Conservation (phyloP, 2,888 invertebrate genomes). For the Eurois occulta region DNA sequence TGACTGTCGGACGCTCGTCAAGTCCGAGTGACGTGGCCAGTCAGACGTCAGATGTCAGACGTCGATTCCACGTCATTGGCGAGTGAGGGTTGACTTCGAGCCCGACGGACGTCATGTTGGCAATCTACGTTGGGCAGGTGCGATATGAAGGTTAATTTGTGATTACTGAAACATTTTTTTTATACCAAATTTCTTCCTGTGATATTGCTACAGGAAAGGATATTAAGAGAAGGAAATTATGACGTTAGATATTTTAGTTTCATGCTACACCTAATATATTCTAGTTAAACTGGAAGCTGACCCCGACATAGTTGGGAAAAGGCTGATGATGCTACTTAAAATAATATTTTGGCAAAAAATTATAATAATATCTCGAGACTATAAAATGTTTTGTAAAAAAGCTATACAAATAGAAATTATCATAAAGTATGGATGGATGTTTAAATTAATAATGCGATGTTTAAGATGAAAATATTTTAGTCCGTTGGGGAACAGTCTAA, state of each 20-base stretch:
- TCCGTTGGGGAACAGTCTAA: neutral
- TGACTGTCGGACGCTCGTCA: conserved; percentile 68
- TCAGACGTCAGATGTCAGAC: conserved; percentile 80
- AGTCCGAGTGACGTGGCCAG: conserved; percentile 74
- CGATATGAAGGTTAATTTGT: conserved; percentile 43
- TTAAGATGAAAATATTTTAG: neutral
- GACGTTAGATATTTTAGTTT: neutral
- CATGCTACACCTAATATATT: too few species aligned
- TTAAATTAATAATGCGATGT: neutral
- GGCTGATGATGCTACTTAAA: neutral
- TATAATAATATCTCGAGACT: neutral
- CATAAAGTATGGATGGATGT: neutral
- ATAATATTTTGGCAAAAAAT: neutral
- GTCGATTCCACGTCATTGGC: conserved; percentile 79
- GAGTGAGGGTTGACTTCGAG: conserved; percentile 69
- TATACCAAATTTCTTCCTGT: neutral
- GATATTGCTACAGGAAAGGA: neutral
- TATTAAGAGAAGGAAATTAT: neutral
- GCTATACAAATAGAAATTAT: neutral
- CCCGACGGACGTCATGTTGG: conserved; percentile 70
- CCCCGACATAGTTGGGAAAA: too few species aligned
- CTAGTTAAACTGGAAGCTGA: too few species aligned
- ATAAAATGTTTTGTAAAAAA: neutral
- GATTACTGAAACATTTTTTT: conserved; percentile 7
- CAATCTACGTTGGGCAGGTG: conserved; percentile 68